phyloP scores from a whole-genome alignment of 2,113 vertebrate genomes.

The Erythrolamprus reginae region DNA sequence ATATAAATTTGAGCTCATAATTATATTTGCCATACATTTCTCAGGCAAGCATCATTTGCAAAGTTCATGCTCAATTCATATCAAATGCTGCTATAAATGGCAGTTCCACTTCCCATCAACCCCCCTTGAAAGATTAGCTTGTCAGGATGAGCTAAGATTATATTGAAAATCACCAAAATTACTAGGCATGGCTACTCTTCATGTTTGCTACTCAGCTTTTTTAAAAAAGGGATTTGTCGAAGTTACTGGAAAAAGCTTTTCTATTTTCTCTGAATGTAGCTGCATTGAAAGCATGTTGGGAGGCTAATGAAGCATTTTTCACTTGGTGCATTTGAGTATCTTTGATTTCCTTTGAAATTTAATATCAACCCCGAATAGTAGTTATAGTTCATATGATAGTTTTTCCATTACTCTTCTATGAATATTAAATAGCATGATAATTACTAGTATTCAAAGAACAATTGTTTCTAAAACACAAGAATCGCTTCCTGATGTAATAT shows the following conservation, averaged over 20 bases:
- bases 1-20: constrained; percentile 43
- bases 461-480: neutral
- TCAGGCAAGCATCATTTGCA: constrained; percentile 36
- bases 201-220: constrained; percentile 13
- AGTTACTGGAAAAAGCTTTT: constrained; percentile 19
- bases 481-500: neutral
- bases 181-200: neutral
- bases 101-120: neutral
- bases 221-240: constrained; percentile 2
- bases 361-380: neutral
- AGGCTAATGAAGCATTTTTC: constrained; percentile 12
- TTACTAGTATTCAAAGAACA: neutral
- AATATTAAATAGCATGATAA: neutral
- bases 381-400: constrained; percentile 12
- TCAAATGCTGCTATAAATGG: constrained; percentile 35
- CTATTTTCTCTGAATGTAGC: constrained; percentile 20
- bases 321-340: neutral
- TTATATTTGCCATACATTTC: constrained; percentile 50
- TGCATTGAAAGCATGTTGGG: neutral
- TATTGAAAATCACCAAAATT: constrained; percentile 25
- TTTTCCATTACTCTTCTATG: neutral
- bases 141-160: constrained; percentile 35
- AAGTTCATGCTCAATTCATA: constrained; percentile 50
- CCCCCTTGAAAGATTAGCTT: constrained; percentile 21
- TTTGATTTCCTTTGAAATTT: constrained; percentile 2